Evolutionary conservation across 2,113 vertebrate genomes (phyloP), one percentile per base, ranked within the genome.

Genomic region (Albula goreensis): DNA sequence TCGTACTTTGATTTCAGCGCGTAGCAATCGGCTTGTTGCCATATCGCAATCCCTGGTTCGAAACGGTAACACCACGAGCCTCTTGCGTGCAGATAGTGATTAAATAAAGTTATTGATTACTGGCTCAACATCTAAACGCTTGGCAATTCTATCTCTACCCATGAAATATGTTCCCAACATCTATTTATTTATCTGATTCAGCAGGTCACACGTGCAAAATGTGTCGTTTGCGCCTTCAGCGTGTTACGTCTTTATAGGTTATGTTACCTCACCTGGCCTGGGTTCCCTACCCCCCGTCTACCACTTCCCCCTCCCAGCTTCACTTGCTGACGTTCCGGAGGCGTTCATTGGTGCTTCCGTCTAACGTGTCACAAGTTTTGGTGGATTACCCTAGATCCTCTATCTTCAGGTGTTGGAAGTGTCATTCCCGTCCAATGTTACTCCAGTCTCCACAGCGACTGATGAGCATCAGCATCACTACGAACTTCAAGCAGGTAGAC

Each of bases 361-460:
- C 89, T 88, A 94, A 89, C 92, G 94, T 95, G 94, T 95, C 94
- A 95, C 93, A 90, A 93, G 74, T 94, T 95, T 95, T 94, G 92
- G 88, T 93, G 95, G 95, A 95, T 95, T 90, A 95, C 91, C 93
- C 91, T 91, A 94, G 89, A 85, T 95, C 94, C 92, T 92, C 88
- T 82, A 90, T 86, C 91, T 88, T 85, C 90, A 87, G 85, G 87
- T 90, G 77, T 84, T 89, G 22, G 87, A 88, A 88, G 89, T 91
- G 87, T 84, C 89, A 88, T 81, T 92, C 89, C 74, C 87, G 56
- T 77, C 80, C 63, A 8, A 85, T 85, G 86, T 89, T 84, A 86
- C 91, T 87, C 86, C 84, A 80, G 53, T 63, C 87, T 80, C 66
- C 87, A 81, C 85, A 7, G 87, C 79, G 83, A 83, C 88, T 74